phyloP scores from a whole-genome alignment of 1,140 invertebrate species.

The Limonius californicus region DNA sequence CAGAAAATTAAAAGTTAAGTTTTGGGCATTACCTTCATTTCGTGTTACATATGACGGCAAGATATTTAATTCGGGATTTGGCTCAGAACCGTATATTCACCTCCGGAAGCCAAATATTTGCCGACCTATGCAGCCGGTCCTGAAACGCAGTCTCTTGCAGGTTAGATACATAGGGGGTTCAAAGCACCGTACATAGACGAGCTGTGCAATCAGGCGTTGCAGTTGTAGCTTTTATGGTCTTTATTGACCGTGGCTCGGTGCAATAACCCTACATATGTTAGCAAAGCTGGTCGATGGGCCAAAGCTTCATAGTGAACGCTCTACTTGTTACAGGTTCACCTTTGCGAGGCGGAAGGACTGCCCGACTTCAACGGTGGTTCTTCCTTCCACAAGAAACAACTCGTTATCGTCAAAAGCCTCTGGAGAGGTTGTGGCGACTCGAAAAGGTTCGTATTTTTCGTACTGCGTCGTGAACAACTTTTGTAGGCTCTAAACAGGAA shows the following conservation, averaged over 20 bases:
- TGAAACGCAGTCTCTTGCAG: too few relatives aligned
- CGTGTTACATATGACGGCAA: too few relatives aligned
- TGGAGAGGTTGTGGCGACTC: conserved; percentile 65
- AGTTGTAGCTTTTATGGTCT: conserved; percentile 25
- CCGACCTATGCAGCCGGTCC: too few relatives aligned
- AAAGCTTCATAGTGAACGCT: neutral
- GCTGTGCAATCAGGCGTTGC: conserved; percentile 26
- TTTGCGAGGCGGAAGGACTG: conserved; percentile 70
- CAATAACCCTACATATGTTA: conserved; percentile 15
- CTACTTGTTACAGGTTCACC: conserved; percentile 57
- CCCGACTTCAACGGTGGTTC: conserved; percentile 59
- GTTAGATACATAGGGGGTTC: too few relatives aligned
- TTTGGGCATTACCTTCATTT: too few relatives aligned
- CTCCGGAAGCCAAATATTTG: too few relatives aligned
- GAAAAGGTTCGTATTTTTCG: conserved; percentile 53
- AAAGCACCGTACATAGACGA: neutral
- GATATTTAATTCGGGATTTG: too few relatives aligned
- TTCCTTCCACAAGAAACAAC: conserved; percentile 59
- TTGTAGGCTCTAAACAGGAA: neutral
- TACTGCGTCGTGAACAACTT: neutral
- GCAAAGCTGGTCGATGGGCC: neutral
- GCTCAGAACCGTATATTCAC: too few relatives aligned
- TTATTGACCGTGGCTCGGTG: conserved; percentile 21
- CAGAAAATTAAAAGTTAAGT: too few relatives aligned
- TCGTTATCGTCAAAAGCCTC: conserved; percentile 71